Percentiles rank a stretch among this genome's conserved stretches.
Conservation (phyloP, 2,113 vertebrate genomes). For the Neodontobutis hainanensis region DNA sequence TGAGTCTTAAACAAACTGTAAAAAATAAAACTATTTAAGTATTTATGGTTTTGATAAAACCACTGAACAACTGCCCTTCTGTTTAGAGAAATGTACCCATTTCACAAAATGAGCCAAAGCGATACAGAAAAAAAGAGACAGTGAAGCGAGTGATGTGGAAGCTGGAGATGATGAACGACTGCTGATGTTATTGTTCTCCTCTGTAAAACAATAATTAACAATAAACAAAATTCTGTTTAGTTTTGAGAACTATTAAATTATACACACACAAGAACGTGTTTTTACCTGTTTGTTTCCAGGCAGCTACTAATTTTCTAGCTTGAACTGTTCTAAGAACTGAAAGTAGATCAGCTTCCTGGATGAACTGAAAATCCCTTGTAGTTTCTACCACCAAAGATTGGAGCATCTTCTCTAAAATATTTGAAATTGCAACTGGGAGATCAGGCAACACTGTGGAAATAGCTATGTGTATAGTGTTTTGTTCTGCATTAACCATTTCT, state of each 20-base stretch:
- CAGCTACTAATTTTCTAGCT: conserved; percentile 14
- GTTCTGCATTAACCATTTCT: conserved; percentile 28
- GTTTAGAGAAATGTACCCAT: no score
- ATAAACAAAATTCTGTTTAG: no score
- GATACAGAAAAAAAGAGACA: no score
- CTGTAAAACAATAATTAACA: no score
- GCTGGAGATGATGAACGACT: no score
- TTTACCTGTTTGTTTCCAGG: conserved; percentile 20
- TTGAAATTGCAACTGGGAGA: conserved; percentile 19
- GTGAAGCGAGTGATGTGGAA: no score
- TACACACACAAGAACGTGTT: not conserved
- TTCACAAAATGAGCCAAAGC: no score
- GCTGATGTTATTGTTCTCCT: no score
- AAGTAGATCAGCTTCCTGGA: conserved; percentile 5
- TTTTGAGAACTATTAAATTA: not conserved
- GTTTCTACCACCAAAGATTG: conserved; percentile 3
- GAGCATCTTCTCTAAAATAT: conserved; percentile 8
- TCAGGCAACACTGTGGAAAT: conserved; percentile 36
- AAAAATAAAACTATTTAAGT: no score
- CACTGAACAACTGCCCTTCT: no score
- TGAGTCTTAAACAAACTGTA: no score
- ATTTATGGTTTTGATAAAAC: no score
- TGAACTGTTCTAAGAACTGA: not conserved
- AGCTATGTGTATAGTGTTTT: conserved; percentile 9
- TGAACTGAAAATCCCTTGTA: conserved; percentile 3